Conservation (phyloP, 2,113 vertebrate species). For the Sinocyclocheilus anophthalmus region DNA sequence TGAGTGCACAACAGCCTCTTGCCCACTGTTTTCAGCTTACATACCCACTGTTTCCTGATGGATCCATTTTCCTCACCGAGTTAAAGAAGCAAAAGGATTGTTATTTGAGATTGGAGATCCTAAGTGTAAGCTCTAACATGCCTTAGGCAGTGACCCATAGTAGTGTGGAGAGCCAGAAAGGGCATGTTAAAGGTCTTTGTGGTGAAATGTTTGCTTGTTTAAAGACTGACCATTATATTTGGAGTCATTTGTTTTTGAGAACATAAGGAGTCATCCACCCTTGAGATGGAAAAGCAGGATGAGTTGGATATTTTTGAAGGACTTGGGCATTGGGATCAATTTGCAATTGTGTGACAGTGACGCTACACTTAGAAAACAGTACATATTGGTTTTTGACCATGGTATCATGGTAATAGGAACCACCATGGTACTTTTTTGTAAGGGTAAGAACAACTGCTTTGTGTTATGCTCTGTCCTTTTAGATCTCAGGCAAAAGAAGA, state of each 20-base stretch:
- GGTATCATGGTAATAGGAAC: background rate
- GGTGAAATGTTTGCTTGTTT: constrained; percentile 43
- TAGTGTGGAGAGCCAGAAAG: constrained; percentile 44
- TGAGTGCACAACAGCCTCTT: constrained; percentile 42
- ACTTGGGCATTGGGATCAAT: background rate
- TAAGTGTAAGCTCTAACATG: constrained; percentile 46
- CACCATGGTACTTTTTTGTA: background rate
- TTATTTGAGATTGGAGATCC: constrained; percentile 58
- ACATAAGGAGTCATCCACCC: constrained; percentile 33
- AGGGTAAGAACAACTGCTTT: background rate
- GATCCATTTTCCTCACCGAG: constrained; percentile 32
- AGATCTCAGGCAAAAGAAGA: constrained; percentile 13
- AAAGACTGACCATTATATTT: constrained; percentile 46
- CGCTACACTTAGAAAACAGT: background rate
- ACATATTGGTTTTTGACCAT: background rate
- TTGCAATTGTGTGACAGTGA: background rate
- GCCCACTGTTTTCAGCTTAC: background rate
- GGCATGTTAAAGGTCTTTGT: constrained; percentile 39
- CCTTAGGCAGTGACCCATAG: constrained; percentile 48
- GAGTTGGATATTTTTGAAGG: background rate
- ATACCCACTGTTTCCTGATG: constrained; percentile 38
- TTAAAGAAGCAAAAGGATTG: constrained; percentile 44
- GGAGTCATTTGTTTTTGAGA: constrained; percentile 42
- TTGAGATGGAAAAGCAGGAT: constrained; percentile 30
- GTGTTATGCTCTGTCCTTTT: background rate